Percentiles rank a stretch among this genome's conserved stretches.
These are phyloP conservation scores for Speoplatyrhinus poulsoni DNA, from an alignment of 2,113 vertebrate genomes.

Conservation along the genomic window DNA sequence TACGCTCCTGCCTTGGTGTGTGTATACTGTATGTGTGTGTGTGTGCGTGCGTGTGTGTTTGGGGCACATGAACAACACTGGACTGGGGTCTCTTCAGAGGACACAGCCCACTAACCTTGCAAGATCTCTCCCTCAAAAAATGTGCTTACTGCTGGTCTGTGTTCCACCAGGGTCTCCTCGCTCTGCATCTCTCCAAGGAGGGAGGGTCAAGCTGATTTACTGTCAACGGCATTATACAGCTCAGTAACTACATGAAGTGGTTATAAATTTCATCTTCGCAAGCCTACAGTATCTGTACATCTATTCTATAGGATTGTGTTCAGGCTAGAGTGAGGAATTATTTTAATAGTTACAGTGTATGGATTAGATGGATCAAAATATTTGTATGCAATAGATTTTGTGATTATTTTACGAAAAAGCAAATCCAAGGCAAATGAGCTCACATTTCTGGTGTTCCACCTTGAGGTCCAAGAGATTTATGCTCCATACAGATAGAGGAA, in stretches of 20 bases:
- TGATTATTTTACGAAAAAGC: background rate
- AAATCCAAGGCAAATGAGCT: background rate
- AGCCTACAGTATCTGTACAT: too few species aligned
- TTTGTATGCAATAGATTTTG: too few species aligned
- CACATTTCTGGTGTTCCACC: background rate
- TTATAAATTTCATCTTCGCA: background rate
- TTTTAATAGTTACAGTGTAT: background rate
- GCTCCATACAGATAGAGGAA: background rate
- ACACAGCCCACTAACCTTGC: conserved; percentile 31
- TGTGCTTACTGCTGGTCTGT: conserved; percentile 20
- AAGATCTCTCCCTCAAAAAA: conserved; percentile 32
- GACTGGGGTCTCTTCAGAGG: conserved; percentile 38
- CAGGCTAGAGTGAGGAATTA: background rate
- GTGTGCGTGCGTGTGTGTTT: background rate
- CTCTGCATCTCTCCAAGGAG: background rate
- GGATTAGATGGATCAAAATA: too few species aligned
- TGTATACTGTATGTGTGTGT: background rate
- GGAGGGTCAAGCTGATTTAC: background rate
- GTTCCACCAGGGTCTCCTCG: background rate
- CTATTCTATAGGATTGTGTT: background rate
- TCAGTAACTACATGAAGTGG: background rate
- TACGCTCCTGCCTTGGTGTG: background rate
- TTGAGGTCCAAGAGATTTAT: background rate
- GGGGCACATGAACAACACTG: conserved; percentile 52
- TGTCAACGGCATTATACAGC: background rate